These are phyloP conservation scores for Mionectes olivaceus DNA, from an alignment of 2,797 vertebrate genomes.

Conservation along the genomic window DNA sequence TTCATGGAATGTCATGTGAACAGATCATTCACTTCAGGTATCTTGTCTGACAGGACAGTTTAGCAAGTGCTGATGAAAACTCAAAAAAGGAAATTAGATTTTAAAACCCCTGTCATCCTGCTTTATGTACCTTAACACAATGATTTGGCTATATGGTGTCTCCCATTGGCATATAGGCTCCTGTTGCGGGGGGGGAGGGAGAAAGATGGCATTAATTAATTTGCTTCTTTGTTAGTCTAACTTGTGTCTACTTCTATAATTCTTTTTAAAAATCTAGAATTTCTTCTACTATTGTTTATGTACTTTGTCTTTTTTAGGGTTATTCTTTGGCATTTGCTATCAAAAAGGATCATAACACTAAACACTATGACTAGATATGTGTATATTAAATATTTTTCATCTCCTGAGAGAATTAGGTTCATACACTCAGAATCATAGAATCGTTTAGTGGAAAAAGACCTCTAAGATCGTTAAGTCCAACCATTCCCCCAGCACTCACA, in stretches of 20 bases:
- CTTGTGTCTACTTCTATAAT: neutral
- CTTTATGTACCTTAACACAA: neutral
- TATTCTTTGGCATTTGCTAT: neutral
- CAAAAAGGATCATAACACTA: neutral
- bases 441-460: neutral
- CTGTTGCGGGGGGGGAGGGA: neutral
- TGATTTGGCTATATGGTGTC: neutral
- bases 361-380: neutral
- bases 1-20: neutral
- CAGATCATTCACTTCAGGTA: neutral
- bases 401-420: neutral
- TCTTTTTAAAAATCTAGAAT: neutral
- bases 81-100: neutral
- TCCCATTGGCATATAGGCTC: neutral
- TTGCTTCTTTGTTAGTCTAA: neutral
- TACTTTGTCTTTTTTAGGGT: neutral
- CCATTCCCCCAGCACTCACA: neutral
- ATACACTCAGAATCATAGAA: neutral
- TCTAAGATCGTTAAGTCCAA: neutral
- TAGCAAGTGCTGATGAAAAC: neutral
- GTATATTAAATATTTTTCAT: neutral
- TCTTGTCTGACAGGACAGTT: neutral
- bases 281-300: neutral
- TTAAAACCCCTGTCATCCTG: neutral
- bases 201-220: neutral